Evolutionary conservation across 2,797 vertebrate genomes (phyloP).

Genomic region (Myiothlypis chrysogaster): DNA sequence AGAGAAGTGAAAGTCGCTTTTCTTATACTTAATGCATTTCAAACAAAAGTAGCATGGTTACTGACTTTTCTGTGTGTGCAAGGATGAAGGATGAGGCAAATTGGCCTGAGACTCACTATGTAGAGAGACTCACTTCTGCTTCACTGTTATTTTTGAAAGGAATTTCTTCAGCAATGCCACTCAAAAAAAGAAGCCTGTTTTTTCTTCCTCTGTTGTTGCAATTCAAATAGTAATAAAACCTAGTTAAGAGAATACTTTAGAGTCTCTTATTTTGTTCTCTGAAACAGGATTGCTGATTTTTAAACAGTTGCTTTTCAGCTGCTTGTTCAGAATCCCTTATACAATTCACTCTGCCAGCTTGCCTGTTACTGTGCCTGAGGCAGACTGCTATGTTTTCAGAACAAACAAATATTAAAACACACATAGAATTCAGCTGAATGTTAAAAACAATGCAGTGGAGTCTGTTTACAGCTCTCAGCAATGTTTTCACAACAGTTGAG

Average conservation of each 20-base stretch:
- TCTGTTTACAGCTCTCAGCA: not conserved
- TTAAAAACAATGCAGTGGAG: not conserved
- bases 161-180: not conserved
- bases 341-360: not conserved
- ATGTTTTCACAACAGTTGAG: not conserved
- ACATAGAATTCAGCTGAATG: not conserved
- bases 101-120: not conserved
- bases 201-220: not conserved
- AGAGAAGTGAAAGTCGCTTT: not conserved
- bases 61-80: not conserved
- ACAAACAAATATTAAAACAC: not conserved
- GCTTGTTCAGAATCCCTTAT: not conserved
- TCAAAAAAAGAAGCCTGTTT: rapidly evolving
- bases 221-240: not conserved
- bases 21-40: not conserved
- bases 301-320: not conserved
- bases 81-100: not conserved
- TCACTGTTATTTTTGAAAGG: not conserved
- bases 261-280: not conserved
- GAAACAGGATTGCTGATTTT: not conserved
- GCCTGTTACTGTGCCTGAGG: not conserved
- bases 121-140: not conserved
- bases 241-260: not conserved
- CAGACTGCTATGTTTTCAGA: not conserved
- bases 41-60: not conserved